Evolutionary conservation across 2,113 vertebrate species (phyloP).

Genomic region (Callithrix jacchus): DNA sequence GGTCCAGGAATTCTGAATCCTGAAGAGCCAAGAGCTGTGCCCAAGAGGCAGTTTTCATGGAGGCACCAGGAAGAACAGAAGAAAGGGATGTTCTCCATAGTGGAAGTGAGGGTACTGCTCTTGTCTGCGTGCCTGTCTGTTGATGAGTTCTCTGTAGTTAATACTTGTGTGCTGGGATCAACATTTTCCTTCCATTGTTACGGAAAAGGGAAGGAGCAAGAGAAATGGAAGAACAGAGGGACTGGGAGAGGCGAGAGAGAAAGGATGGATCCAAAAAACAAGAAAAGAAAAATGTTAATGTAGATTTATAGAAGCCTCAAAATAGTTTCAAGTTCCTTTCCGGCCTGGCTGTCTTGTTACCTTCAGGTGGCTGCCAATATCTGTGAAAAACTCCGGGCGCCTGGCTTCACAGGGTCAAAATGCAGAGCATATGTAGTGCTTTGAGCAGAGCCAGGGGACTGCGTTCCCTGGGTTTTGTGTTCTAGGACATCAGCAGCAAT

Average conservation of each 20-base stretch:
- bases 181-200: slow-evolving; percentile 12
- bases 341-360: neutral
- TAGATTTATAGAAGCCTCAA: slow-evolving; percentile 34
- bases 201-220: neutral
- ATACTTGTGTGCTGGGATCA: neutral
- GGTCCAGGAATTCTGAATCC: neutral
- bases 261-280: neutral
- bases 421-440: neutral
- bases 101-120: rapidly evolving
- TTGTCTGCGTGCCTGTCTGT: neutral
- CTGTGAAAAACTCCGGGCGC: neutral
- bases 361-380: slow-evolving; percentile 29
- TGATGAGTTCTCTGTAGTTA: neutral
- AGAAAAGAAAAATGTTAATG: neutral
- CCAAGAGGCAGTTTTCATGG: neutral
- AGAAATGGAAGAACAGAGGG: neutral
- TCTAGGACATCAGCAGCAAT: neutral
- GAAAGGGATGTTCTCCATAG: neutral
- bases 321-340: slow-evolving; percentile 2
- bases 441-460: neutral
- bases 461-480: neutral
- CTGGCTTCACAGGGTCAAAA: neutral
- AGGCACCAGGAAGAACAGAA: too few species aligned
- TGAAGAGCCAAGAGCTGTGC: neutral
- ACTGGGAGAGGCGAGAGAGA: neutral